Conservation (phyloP, 2,888 invertebrate species). For the Linnaemya tessellans region DNA sequence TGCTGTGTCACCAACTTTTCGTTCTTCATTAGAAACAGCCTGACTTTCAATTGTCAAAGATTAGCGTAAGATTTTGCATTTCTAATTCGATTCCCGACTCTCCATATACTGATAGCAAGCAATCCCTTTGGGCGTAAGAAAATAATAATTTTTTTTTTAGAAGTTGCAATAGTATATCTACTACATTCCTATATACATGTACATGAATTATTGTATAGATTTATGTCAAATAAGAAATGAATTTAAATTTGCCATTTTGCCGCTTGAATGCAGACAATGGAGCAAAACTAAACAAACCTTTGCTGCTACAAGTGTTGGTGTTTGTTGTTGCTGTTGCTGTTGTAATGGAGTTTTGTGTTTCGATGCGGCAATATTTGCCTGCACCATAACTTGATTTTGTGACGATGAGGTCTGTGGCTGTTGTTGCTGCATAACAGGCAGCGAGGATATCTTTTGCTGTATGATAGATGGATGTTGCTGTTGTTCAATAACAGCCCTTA, state of each 20-base stretch:
- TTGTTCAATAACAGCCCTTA: constrained; percentile 77
- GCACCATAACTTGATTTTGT: constrained; percentile 61
- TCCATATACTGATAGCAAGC: too few species aligned
- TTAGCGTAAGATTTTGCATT: too few species aligned
- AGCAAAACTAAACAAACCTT: constrained; percentile 62
- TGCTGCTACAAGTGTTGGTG: constrained; percentile 62
- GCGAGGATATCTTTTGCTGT: constrained; percentile 78
- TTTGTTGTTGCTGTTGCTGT: constrained; percentile 60
- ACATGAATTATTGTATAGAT: neutral
- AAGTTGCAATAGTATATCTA: too few species aligned
- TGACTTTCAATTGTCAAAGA: too few species aligned
- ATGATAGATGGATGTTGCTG: constrained; percentile 80
- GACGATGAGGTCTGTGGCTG: constrained; percentile 39
- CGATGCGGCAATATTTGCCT: constrained; percentile 51
- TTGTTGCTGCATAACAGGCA: constrained; percentile 71
- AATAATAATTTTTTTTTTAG: too few species aligned
- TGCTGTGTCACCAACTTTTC: too few species aligned
- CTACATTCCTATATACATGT: too few species aligned
- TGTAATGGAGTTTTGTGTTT: constrained; percentile 46
- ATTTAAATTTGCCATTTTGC: constrained; percentile 30
- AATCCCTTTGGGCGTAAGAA: too few species aligned
- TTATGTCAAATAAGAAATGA: neutral
- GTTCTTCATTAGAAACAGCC: too few species aligned
- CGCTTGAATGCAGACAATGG: neutral
- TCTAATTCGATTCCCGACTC: too few species aligned